phyloP scores from a whole-genome alignment of 2,797 vertebrate genomes.

The Xenopus petersii region DNA sequence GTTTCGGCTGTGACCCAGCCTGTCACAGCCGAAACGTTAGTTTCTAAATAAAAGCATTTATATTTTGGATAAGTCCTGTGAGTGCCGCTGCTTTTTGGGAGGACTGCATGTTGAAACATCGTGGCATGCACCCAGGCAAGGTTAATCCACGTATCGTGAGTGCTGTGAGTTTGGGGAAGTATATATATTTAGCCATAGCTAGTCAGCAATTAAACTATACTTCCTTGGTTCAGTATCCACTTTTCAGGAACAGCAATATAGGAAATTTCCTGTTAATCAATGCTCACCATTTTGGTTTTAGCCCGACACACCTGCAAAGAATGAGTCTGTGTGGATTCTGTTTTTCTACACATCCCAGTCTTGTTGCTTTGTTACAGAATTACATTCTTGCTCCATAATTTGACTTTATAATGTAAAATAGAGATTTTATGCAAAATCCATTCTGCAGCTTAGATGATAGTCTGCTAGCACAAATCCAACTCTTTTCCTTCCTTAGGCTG shows the following conservation, averaged over 20 bases:
- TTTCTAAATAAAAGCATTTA: no score
- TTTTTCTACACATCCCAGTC: conserved; percentile 53
- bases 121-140: no score
- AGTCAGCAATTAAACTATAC: conserved; percentile 58
- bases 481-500: conserved; percentile 61
- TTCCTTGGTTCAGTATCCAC: conserved; percentile 66
- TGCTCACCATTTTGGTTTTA: conserved; percentile 66
- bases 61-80: no score
- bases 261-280: conserved; percentile 56
- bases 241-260: conserved; percentile 43
- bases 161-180: no score
- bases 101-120: no score
- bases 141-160: no score
- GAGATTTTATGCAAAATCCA: conserved; percentile 57
- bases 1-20: no score
- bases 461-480: conserved; percentile 56
- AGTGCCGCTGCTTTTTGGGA: no score
- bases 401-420: conserved; percentile 58
- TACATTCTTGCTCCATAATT: conserved; percentile 54
- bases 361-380: conserved; percentile 46
- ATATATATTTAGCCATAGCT: no score
- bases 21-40: no score
- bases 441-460: conserved; percentile 61
- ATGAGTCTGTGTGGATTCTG: conserved; percentile 53
- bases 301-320: conserved; percentile 55